Conservation (phyloP, 2,888 invertebrate species). For the Theristus sp. region DNA sequence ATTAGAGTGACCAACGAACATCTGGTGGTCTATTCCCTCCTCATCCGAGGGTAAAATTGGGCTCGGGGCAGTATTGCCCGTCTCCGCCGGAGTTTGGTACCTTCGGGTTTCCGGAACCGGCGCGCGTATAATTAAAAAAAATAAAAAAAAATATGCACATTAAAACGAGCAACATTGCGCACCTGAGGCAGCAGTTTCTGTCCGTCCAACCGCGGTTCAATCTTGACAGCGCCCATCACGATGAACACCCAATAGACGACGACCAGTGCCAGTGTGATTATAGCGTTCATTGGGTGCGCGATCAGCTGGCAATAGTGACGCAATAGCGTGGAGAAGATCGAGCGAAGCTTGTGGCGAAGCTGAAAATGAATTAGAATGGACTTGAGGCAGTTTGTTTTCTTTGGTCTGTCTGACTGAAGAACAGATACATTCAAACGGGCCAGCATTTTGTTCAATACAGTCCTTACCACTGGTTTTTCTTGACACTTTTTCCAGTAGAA, state of each 20-base stretch:
- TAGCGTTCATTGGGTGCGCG: neutral
- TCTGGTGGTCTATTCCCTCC: too few species aligned
- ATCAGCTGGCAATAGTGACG: neutral
- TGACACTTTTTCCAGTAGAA: too few species aligned
- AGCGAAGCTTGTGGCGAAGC: neutral
- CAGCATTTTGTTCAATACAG: too few species aligned
- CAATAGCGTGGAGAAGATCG: neutral
- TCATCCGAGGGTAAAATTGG: too few species aligned
- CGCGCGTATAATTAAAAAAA: too few species aligned
- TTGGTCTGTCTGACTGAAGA: neutral
- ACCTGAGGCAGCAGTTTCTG: constrained; percentile 22
- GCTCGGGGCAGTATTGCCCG: too few species aligned
- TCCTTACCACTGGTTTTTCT: too few species aligned
- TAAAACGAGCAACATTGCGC: too few species aligned
- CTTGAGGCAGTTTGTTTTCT: neutral
- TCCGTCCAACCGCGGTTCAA: constrained; percentile 18
- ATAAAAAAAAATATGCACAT: too few species aligned
- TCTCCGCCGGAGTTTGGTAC: too few species aligned
- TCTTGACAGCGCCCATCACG: constrained; percentile 15
- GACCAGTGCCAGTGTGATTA: neutral
- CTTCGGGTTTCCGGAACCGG: too few species aligned
- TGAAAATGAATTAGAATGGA: neutral
- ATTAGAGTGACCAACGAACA: too few species aligned
- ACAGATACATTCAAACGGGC: neutral
- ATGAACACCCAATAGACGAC: neutral